phyloP scores from a whole-genome alignment of 2,888 invertebrate species.

The Amphipoea lucens region DNA sequence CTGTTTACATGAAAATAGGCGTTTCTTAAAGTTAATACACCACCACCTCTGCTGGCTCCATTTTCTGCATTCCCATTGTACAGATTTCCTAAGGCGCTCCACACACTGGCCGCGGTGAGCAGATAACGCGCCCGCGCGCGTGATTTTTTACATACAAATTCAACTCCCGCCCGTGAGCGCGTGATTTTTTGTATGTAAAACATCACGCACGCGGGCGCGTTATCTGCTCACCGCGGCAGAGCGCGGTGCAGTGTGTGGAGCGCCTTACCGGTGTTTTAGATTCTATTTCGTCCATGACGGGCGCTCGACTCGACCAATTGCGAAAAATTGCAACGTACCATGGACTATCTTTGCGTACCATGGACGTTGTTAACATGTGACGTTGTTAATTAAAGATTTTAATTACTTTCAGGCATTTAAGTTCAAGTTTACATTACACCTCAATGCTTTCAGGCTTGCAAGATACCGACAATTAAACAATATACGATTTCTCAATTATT shows the following conservation, averaged over 20 bases:
- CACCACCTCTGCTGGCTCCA: no score
- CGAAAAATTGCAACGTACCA: background rate
- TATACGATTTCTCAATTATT: background rate
- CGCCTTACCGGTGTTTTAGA: background rate
- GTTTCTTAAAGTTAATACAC: background rate
- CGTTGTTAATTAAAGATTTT: background rate
- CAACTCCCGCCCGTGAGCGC: no score
- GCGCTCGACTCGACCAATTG: background rate
- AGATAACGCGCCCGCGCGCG: no score
- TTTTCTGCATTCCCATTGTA: no score
- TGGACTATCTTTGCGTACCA: background rate
- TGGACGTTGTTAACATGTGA: no score
- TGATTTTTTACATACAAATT: no score
- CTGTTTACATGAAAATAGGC: background rate
- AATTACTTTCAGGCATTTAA: background rate
- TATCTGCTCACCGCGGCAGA: no score
- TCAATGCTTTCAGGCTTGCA: background rate
- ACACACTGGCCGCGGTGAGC: no score
- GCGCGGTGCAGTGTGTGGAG: no score
- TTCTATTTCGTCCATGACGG: conserved; percentile 6
- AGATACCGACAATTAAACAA: background rate
- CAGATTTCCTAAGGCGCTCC: no score
- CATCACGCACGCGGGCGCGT: no score
- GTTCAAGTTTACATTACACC: background rate
- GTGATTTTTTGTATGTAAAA: no score